Evolutionary conservation across 1,140 invertebrate genomes (phyloP).

Genomic region (Nymphalis io): DNA sequence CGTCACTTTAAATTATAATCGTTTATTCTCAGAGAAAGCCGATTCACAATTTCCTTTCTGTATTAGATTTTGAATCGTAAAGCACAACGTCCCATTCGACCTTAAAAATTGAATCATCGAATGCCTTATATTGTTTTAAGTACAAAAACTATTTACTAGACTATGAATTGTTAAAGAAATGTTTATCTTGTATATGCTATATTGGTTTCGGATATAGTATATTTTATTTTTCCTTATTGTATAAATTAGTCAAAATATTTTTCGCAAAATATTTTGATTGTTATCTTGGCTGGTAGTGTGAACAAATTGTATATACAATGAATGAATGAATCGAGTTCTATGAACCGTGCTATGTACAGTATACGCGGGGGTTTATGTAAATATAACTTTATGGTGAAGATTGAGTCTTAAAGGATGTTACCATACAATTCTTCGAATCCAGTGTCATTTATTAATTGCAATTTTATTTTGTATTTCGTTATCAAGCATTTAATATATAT

Average conservation of each 20-base stretch:
- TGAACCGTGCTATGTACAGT: conserved; percentile 16
- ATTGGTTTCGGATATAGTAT: conserved; percentile 42
- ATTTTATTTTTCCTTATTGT: conserved; percentile 38
- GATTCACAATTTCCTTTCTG: neutral
- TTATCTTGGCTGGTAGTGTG: conserved; percentile 20
- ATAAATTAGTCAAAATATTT: conserved; percentile 32
- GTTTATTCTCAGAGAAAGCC: neutral
- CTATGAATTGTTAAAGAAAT: conserved; percentile 52
- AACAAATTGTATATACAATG: conserved; percentile 29
- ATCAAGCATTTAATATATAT: conserved; percentile 33
- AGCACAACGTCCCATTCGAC: conserved; percentile 57
- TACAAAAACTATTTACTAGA: conserved; percentile 61
- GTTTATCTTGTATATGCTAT: conserved; percentile 44
- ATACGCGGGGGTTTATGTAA: conserved; percentile 44
- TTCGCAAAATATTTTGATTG: conserved; percentile 28
- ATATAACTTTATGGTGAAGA: conserved; percentile 41
- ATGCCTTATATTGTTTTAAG: conserved; percentile 68
- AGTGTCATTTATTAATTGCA: conserved; percentile 48
- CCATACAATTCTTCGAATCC: conserved; percentile 54
- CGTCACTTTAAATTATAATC: neutral
- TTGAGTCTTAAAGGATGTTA: conserved; percentile 53
- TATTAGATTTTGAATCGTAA: conserved; percentile 1
- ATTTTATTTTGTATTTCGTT: conserved; percentile 24
- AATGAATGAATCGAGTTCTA: conserved; percentile 23
- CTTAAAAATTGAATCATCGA: conserved; percentile 49